Evolutionary conservation across 1,140 invertebrate species (phyloP), one percentile per base, ranked within the genome.

Genomic region (Doryteuthis pealeii): DNA sequence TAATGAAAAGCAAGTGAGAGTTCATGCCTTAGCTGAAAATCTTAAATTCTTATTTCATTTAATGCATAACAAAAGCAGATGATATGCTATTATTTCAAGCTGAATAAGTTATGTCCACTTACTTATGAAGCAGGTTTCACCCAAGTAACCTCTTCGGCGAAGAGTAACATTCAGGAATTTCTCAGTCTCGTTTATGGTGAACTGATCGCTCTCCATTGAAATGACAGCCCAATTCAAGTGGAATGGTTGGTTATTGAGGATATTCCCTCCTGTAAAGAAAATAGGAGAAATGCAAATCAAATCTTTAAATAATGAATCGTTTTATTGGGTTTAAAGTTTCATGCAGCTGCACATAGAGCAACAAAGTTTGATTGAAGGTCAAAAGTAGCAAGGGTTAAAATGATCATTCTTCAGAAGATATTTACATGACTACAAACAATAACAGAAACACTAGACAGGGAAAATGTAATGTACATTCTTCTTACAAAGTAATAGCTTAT

Each of bases 221-320:
- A 89, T 84, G 85, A 86, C 88, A 14, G 87, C 83, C 88, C 88
- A 89, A 79, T 86, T 84, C 10, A 89, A 77, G 67, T 82, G 80
- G 77, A 89, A 89, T 18, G 80, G 83, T 76, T 88, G 87, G 67
- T 85, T 83, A 32, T 79, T 74, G 10, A 88, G 40, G 2, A 80
- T 77, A 77, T 89, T 88, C 30, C 83, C 83, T 68, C 84, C 88
- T 89, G 80, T 28, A 84, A 76, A 71, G 33, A 72, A 35, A 74
- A 69, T 4, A 69, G 3, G 31, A 22, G 15, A 62, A n/a, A 4
- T n/a, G 22, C 15, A 62, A 62, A 15, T 15, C 2, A 62, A 62
- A 62, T 5, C 6, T 30, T 15, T 26, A 62, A 62, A 3, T 10
- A 40, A 40, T 5, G 10, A 40, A 40, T 40, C 3, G 10, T 40